Evolutionary conservation across 2,888 invertebrate species (phyloP), one percentile per base, ranked within the genome.

Genomic region (Aporophyla nigra): DNA sequence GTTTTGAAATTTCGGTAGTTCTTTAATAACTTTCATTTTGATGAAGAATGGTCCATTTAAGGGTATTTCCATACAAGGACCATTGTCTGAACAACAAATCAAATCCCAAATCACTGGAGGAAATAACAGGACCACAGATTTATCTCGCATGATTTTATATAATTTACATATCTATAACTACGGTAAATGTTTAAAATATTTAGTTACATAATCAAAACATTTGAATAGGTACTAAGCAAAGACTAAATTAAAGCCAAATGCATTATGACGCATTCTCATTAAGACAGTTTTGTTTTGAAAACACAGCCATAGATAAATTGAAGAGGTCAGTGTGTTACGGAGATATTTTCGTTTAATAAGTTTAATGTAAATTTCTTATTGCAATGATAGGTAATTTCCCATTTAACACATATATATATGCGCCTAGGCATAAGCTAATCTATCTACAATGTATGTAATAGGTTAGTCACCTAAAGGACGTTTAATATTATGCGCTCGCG

Each of bases 241-340:
- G 10, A 10, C 43, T 3, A 46, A n/a, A n/a, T n/a, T n/a, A n/a
- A 10, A 46, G 43, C 54, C 53, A 7, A 72, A 24, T 33, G 24
- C 58, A 21, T 49, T 6, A 24, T 67, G 10, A 40, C 14, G 14
- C 51, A 21, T 51, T 59, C 5, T 24, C 43, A 66, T 56, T 59
- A 40, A 67, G 43, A 40, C 33, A 10, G 19, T 19, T 33, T 69
- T 81, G 69, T 83, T 72, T 27, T 72, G 46, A 69, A 70, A 81
- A 83, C 78, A 76, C 5, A 21, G 27, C 19, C 4, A 51, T 43
- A 61, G 9, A 14, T 53, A 56, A 54, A 78, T 54, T 33, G 1
- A 40, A 68, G 54, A 82, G 59, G 56, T 70, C 2, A 66, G 66
- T 81, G 72, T 21, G 53, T 21, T 58, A 6, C 1, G 12, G 12